These are phyloP conservation scores for Chauna torquata DNA, from an alignment of 2,113 vertebrate species.

Conservation along the genomic window DNA sequence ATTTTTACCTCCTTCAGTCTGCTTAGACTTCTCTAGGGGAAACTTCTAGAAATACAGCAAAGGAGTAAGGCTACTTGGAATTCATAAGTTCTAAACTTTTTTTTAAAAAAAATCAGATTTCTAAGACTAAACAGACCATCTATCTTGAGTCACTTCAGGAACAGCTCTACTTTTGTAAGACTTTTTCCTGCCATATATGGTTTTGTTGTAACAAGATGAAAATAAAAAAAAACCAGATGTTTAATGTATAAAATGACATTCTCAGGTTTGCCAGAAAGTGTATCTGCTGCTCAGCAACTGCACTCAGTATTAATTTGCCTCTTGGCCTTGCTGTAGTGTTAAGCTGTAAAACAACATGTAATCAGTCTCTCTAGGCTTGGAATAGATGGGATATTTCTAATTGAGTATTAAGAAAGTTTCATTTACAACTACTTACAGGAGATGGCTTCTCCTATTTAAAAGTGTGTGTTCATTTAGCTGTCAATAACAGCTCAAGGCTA, in stretches of 20 bases:
- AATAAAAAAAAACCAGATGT: not conserved
- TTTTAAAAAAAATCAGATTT: not conserved
- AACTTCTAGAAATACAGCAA: not conserved
- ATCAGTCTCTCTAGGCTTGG: not conserved
- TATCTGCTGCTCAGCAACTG: not conserved
- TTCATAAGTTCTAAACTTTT: not conserved
- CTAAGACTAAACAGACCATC: not conserved
- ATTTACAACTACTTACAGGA: not conserved
- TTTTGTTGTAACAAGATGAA: constrained; percentile 9
- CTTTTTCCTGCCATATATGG: not conserved
- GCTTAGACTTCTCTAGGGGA: not conserved
- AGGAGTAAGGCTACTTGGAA: not conserved
- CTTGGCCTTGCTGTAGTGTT: not conserved
- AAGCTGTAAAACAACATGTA: not conserved
- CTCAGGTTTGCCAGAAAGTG: not conserved
- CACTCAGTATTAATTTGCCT: not conserved
- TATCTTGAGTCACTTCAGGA: not conserved
- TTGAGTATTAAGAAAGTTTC: not conserved
- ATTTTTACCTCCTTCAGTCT: not conserved
- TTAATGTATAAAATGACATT: not conserved
- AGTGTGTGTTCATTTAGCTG: not conserved
- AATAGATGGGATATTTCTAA: not conserved
- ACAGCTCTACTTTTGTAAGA: not conserved
- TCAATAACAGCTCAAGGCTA: not conserved
- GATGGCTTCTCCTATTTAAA: not conserved